Evolutionary conservation across 2,888 invertebrate genomes (phyloP).

Genomic region (Epiblema foenella): DNA sequence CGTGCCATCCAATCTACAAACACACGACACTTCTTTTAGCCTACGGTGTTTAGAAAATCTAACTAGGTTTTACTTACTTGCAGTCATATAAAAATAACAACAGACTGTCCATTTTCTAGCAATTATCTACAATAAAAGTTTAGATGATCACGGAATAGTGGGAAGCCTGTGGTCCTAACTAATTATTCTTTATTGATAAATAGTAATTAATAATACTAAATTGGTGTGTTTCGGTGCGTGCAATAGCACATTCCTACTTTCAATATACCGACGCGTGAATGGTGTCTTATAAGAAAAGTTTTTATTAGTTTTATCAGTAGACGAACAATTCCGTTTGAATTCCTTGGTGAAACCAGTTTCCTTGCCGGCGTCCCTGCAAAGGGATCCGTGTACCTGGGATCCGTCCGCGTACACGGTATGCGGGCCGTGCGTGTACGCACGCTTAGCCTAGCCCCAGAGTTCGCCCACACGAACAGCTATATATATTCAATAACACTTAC

Average conservation of each 20-base stretch:
- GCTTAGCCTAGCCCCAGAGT: conserved; percentile 45
- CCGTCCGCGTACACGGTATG: conserved; percentile 64
- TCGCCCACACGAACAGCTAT: conserved; percentile 72
- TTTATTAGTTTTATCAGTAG: conserved; percentile 53
- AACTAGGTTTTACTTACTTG: conserved; percentile 72
- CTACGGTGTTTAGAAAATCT: conserved; percentile 82
- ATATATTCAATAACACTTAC: conserved; percentile 83
- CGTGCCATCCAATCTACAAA: conserved; percentile 52
- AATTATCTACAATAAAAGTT: conserved; percentile 79
- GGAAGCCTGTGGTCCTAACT: conserved; percentile 78
- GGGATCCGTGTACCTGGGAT: conserved; percentile 50
- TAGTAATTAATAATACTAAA: conserved; percentile 67
- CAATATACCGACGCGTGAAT: conserved; percentile 63
- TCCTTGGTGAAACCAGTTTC: conserved; percentile 60
- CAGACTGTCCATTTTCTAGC: conserved; percentile 77
- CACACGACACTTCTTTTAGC: conserved; percentile 57
- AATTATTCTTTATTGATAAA: conserved; percentile 62
- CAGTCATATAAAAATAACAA: conserved; percentile 85
- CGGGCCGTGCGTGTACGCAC: conserved; percentile 72
- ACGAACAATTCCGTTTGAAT: conserved; percentile 78
- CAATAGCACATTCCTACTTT: conserved; percentile 82
- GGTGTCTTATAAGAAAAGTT: conserved; percentile 68
- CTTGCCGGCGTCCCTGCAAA: conserved; percentile 45
- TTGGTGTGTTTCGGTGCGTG: conserved; percentile 82
- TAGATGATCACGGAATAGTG: conserved; percentile 70